Evolutionary conservation across 2,113 vertebrate genomes (phyloP).

Genomic region (Physeter macrocephalus): DNA sequence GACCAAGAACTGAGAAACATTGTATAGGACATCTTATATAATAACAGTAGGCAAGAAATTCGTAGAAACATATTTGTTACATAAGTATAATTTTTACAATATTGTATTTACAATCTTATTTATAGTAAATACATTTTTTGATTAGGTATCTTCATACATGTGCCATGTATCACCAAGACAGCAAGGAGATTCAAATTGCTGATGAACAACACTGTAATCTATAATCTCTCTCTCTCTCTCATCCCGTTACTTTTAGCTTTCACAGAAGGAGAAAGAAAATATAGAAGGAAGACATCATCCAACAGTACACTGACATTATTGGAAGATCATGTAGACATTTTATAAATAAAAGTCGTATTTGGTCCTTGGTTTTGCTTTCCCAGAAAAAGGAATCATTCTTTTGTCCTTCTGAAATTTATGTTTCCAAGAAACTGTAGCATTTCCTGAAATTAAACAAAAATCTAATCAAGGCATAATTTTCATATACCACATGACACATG

Average conservation of each 20-base stretch:
- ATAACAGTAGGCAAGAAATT: neutral
- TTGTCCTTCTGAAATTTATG: neutral
- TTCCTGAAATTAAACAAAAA: neutral
- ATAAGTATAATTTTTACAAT: neutral
- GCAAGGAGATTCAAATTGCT: neutral
- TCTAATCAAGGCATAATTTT: neutral
- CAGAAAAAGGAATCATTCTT: neutral
- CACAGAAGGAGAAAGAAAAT: neutral
- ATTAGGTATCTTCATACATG: neutral
- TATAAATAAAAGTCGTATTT: neutral
- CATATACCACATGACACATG: neutral
- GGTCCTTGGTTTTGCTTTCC: neutral
- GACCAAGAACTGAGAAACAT: neutral
- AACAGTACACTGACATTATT: neutral
- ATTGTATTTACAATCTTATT: neutral
- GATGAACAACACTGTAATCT: neutral
- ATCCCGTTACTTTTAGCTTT: neutral
- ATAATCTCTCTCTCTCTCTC: neutral
- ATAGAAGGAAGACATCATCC: neutral
- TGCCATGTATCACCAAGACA: neutral
- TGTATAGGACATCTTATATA: neutral
- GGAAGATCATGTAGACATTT: conserved; percentile 4
- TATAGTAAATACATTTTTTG: neutral
- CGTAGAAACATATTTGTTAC: neutral
- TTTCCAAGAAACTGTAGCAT: neutral